phyloP scores from a whole-genome alignment of 2,888 invertebrate species.

The Pinctada fucata region DNA sequence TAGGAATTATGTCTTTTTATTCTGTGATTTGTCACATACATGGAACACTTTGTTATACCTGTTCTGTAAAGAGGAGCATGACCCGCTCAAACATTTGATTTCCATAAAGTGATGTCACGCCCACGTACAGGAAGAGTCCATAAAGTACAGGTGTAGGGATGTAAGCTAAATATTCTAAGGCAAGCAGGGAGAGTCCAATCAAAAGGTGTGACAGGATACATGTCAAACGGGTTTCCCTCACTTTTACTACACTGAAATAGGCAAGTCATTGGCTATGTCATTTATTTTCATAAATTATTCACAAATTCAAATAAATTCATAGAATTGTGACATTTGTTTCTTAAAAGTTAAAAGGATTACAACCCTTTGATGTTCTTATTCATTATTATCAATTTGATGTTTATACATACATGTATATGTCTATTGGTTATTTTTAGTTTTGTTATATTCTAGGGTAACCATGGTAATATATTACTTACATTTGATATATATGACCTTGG shows the following conservation, averaged over 20 bases:
- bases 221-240: conserved; percentile 80
- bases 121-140: conserved; percentile 81
- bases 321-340: no score
- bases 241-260: conserved; percentile 78
- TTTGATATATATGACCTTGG: conserved; percentile 81
- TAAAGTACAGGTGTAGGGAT: conserved; percentile 81
- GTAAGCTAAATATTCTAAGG: conserved; percentile 78
- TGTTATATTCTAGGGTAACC: no score
- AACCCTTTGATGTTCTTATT: no score
- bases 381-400: no score
- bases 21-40: no score
- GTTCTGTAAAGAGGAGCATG: conserved; percentile 80
- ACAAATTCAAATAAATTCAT: no score
- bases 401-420: no score
- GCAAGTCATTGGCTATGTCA: neutral
- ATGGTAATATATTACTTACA: conserved; percentile 75
- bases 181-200: conserved; percentile 80
- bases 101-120: conserved; percentile 80
- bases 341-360: no score
- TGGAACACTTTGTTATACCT: conserved; percentile 72
- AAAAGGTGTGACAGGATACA: conserved; percentile 80
- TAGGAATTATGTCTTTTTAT: no score
- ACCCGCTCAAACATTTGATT: conserved; percentile 81
- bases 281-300: neutral
- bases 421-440: no score